These are phyloP conservation scores for Mizuhopecten yessoensis DNA, from an alignment of 1,140 invertebrate species.

Conservation along the genomic window DNA sequence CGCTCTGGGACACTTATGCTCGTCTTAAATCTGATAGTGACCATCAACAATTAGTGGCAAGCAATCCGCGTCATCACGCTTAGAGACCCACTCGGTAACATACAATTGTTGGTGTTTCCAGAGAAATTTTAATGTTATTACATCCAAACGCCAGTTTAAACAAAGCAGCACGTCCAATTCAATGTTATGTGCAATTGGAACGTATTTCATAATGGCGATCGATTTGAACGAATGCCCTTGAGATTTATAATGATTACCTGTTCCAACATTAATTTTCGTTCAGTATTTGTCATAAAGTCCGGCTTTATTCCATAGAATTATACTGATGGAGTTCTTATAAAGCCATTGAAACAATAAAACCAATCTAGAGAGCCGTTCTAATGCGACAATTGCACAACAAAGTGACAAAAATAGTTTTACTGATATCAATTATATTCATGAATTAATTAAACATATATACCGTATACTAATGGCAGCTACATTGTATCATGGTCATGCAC, in stretches of 20 bases:
- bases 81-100: neutral
- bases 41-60: neutral
- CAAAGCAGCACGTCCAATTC: neutral
- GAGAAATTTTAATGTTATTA: neutral
- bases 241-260: slow-evolving; percentile 8
- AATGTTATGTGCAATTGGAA: neutral
- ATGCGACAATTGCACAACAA: neutral
- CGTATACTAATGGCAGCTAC: too few species aligned
- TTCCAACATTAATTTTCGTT: neutral
- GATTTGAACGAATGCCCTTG: neutral
- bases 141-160: neutral
- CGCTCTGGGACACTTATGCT: too few species aligned
- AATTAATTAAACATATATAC: too few species aligned
- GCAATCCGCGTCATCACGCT: neutral
- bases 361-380: neutral
- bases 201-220: neutral
- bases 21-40: too few species aligned
- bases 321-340: neutral
- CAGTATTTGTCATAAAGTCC: neutral
- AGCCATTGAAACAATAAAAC: neutral
- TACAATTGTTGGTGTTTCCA: neutral
- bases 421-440: too few species aligned
- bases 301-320: neutral
- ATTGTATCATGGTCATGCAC: too few species aligned
- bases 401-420: neutral